Base-by-base conservation (phyloP, 1,140 invertebrate species). In the Drosophila busckii region DNA sequence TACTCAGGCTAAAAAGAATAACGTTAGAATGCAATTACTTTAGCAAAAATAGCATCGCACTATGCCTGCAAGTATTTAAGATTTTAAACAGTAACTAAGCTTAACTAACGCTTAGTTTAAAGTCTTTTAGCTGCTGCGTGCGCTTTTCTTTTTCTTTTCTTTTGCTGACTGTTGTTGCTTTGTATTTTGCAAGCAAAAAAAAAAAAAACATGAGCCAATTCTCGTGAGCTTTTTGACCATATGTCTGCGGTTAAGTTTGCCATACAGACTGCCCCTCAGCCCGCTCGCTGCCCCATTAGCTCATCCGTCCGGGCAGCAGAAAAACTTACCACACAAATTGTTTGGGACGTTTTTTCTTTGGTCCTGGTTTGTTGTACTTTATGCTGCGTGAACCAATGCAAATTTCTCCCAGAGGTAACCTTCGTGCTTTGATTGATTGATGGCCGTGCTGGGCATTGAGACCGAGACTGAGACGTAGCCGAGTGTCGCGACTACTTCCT, bases 361-460 rank as follows among this genome's bases (percentile, higher is more conserved):
- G 9, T 29, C 12, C 9, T 35, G 25, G 25, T 32, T 45, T 31
- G 12, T 44, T 28, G 35, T 42, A 9, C 34, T 45, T 38, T 48
- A 10, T 32, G 37, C 73, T 73, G 75, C 67, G 71, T 71, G 73
- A 80, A 80, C 54, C 73, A 76, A 78, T 78, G 73, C 68, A 78
- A 78, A 78, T 78, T 78, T 78, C 56, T 78, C 73, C 73, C 73
- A 50, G 63, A 78, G 73, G 73, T 80, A 80, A 78, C 73, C 63
- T 80, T 78, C 78, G 68, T 80, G 73, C 73, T 80, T 65, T 78
- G 73, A 78, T 78, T 78, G 73, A 78, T 78, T 78, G 73, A 78
- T 78, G 73, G 73, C 55, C 73, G 46, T 65, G 48, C 10, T 49
- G n/a, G n/a, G n/a, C n/a, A n/a, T n/a, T n/a, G n/a, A n/a, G n/a